These are phyloP conservation scores for Volucella bombylans DNA, from an alignment of 2,888 invertebrate genomes.

Conservation along the genomic window DNA sequence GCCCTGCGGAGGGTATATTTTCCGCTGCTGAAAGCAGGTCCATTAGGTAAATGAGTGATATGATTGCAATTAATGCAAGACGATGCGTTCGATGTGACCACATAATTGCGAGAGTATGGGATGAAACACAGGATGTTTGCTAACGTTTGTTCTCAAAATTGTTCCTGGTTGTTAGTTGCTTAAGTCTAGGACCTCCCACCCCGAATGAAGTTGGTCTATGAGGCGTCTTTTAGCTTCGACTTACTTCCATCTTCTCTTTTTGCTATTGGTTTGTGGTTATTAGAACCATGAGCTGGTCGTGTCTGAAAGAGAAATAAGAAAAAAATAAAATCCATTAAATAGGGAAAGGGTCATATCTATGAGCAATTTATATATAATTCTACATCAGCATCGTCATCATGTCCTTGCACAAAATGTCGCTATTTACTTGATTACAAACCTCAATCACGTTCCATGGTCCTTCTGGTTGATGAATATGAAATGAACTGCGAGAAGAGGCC, in stretches of 20 bases:
- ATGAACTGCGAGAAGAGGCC: slow-evolving; percentile 4
- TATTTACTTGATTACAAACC: not conserved
- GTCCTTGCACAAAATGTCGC: not conserved
- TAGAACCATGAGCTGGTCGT: slow-evolving; percentile 5
- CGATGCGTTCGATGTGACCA: slow-evolving; percentile 61
- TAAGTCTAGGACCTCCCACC: not conserved
- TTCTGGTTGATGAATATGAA: not conserved
- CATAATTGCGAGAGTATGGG: slow-evolving; percentile 40
- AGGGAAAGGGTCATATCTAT: no score
- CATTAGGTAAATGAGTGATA: slow-evolving; percentile 65
- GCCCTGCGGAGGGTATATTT: slow-evolving; percentile 36
- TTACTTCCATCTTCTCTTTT: slow-evolving; percentile 39
- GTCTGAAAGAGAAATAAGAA: slow-evolving; percentile 2
- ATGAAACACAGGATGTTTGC: not conserved
- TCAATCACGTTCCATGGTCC: slow-evolving; percentile 4
- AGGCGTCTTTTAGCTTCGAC: slow-evolving; percentile 42
- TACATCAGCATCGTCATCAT: not conserved
- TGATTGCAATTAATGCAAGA: slow-evolving; percentile 53
- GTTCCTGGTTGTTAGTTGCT: not conserved
- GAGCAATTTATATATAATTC: no score
- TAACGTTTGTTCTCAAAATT: not conserved
- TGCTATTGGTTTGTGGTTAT: slow-evolving; percentile 8
- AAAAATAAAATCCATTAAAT: no score
- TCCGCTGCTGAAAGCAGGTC: slow-evolving; percentile 62
- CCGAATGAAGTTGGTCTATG: slow-evolving; percentile 10